Evolutionary conservation across 2,888 invertebrate species (phyloP).

Genomic region (Xanthorhoe designata): DNA sequence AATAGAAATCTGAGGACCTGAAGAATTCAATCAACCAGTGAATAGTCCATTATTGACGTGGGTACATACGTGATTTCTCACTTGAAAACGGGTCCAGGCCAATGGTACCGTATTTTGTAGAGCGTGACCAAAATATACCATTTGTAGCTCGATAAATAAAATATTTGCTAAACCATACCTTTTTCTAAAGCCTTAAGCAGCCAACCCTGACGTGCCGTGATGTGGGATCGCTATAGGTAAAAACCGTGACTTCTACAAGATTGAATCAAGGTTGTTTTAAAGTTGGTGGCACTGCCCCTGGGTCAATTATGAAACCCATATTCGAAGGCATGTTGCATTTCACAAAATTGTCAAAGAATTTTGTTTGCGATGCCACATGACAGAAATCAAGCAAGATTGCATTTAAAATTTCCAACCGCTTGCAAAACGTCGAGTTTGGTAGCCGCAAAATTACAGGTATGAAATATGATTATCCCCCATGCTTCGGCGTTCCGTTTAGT

Average conservation of each 20-base stretch:
- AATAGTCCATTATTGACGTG: conserved; percentile 27
- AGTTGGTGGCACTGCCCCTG: no score
- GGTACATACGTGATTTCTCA: conserved; percentile 28
- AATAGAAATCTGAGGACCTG: conserved; percentile 20
- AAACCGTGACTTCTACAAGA: not conserved
- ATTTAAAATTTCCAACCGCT: conserved; percentile 40
- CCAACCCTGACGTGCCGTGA: not conserved
- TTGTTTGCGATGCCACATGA: not conserved
- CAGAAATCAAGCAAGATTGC: conserved; percentile 31
- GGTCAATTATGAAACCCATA: no score
- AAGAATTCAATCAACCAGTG: conserved; percentile 27
- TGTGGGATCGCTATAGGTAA: not conserved
- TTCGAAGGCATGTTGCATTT: not conserved
- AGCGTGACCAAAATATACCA: conserved; percentile 22
- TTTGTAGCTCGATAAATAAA: conserved; percentile 3
- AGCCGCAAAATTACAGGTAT: conserved; percentile 4
- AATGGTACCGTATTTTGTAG: conserved; percentile 19
- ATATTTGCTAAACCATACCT: conserved; percentile 1
- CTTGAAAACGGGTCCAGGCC: conserved; percentile 15
- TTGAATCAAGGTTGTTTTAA: no score
- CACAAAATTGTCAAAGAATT: not conserved
- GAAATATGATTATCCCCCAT: not conserved
- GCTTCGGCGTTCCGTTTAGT: not conserved
- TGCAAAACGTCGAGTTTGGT: conserved; percentile 18
- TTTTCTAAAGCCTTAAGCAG: not conserved